These are phyloP conservation scores for Polyploca ridens DNA, from an alignment of 2,888 invertebrate genomes.

Conservation along the genomic window DNA sequence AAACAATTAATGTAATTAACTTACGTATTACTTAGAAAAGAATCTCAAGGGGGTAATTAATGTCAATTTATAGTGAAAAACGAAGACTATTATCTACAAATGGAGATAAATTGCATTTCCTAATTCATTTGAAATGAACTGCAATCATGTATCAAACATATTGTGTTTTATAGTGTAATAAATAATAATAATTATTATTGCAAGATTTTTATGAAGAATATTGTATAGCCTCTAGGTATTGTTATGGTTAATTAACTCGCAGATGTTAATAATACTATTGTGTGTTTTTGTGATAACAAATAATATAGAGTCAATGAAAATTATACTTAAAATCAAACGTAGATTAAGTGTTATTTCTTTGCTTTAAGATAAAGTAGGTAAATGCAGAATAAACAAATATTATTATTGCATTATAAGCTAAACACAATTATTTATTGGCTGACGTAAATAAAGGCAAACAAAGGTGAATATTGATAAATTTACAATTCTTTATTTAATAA, in stretches of 20 bases:
- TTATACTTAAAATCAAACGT: neutral
- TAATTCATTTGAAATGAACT: neutral
- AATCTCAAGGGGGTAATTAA: neutral
- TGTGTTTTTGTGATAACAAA: no score
- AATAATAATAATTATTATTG: no score
- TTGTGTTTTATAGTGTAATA: no score
- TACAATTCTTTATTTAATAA: no score
- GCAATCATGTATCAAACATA: no score
- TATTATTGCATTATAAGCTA: neutral
- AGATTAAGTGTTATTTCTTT: neutral
- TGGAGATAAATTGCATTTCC: constrained; percentile 3
- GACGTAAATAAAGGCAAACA: neutral
- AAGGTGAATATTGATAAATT: no score
- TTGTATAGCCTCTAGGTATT: neutral
- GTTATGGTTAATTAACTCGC: no score
- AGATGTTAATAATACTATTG: no score
- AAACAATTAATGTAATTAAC: neutral
- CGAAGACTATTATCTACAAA: neutral
- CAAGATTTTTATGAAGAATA: neutral
- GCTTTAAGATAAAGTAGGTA: neutral
- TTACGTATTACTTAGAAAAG: neutral
- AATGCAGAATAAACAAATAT: neutral
- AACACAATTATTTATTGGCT: neutral
- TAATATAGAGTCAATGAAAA: neutral
- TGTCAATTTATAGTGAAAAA: neutral